These are phyloP conservation scores for Caenorhabditis panamensis DNA, from an alignment of 2,888 invertebrate genomes.

Conservation along the genomic window DNA sequence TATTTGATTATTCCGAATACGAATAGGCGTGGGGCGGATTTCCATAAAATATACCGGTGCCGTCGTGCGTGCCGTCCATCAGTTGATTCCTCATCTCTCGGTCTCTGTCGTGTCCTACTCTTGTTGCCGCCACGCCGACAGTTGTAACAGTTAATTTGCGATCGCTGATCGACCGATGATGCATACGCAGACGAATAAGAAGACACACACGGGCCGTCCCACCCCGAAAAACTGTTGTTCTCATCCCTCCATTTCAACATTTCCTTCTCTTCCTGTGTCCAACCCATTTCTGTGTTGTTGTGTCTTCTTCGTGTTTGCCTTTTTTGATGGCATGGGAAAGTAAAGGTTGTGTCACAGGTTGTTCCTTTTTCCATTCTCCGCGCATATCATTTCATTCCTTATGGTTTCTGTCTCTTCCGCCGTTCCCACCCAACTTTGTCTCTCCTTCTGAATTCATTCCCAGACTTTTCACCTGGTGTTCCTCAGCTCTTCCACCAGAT, in stretches of 20 bases:
- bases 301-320: constrained; percentile 2
- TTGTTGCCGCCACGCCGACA: constrained; percentile 26
- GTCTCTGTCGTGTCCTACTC: constrained; percentile 18
- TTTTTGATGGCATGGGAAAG: constrained; percentile 22
- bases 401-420: background rate
- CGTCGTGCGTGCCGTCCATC: background rate
- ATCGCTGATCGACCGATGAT: constrained; percentile 40
- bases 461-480: too few species aligned
- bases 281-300: constrained; percentile 14
- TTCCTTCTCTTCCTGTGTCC: constrained; percentile 13
- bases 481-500: too few species aligned
- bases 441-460: background rate
- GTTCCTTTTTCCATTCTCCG: background rate
- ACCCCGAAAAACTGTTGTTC: constrained; percentile 26
- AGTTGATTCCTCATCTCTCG: constrained; percentile 12
- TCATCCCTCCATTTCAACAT: constrained; percentile 8
- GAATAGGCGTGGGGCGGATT: constrained; percentile 11
- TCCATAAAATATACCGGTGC: constrained; percentile 33
- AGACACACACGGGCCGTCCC: constrained; percentile 18
- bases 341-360: constrained; percentile 5
- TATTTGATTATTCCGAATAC: constrained; percentile 11
- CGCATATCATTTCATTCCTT: constrained; percentile 5
- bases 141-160: constrained; percentile 59
- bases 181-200: constrained; percentile 28
- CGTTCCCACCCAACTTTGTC: background rate